phyloP scores from a whole-genome alignment of 2,113 vertebrate species.

The Leptobrachium ailaonicum region DNA sequence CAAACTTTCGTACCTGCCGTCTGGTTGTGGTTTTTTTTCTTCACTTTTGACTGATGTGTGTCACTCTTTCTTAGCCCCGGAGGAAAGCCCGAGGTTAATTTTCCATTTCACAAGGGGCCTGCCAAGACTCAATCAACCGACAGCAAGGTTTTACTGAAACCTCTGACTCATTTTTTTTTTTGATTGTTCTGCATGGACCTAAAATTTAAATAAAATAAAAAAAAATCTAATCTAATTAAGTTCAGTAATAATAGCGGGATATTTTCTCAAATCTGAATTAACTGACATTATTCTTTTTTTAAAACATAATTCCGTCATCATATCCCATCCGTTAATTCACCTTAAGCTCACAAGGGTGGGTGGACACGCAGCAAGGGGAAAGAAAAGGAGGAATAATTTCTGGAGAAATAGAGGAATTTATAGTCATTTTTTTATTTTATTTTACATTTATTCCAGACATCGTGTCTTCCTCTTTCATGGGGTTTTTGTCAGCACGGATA shows the following conservation, averaged over 20 bases:
- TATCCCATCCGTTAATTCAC: not conserved
- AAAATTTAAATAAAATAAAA: slow-evolving; percentile 28
- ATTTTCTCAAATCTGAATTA: slow-evolving; percentile 38
- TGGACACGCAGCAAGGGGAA: not conserved
- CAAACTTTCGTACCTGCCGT: slow-evolving; percentile 5
- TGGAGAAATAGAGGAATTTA: not conserved
- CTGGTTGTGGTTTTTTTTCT: not conserved
- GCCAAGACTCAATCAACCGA: slow-evolving; percentile 39
- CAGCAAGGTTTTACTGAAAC: slow-evolving; percentile 7
- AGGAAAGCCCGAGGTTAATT: slow-evolving; percentile 39
- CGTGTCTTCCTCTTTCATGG: not conserved
- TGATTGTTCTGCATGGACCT: slow-evolving; percentile 8
- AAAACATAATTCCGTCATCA: not conserved
- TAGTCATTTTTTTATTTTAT: not conserved
- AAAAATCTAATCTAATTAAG: slow-evolving; percentile 30
- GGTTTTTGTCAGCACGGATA: not conserved
- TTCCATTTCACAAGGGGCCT: slow-evolving; percentile 24
- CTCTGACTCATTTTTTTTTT: slow-evolving; percentile 29
- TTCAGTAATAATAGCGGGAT: slow-evolving; percentile 7
- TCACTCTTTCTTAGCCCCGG: slow-evolving; percentile 25
- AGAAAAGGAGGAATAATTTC: not conserved
- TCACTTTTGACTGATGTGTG: slow-evolving; percentile 34
- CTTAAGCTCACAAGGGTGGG: no score
- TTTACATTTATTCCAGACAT: not conserved
- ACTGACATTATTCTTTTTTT: slow-evolving; percentile 7